Conservation (phyloP, 1,140 invertebrate genomes). For the Megathymus violae region DNA sequence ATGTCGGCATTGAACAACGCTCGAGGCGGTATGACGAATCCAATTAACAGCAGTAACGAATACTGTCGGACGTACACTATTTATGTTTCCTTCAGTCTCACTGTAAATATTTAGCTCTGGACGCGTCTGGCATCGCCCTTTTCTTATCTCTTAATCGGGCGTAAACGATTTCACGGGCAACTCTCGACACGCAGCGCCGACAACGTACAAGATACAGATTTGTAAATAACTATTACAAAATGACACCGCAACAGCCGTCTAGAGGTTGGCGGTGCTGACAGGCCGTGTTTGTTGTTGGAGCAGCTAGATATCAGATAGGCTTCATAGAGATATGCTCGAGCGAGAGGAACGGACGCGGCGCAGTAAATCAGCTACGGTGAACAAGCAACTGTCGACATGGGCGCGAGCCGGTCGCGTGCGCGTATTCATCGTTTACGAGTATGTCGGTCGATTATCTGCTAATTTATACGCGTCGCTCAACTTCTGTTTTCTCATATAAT, state of each 20-base stretch:
- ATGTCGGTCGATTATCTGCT: constrained; percentile 72
- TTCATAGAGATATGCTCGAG: constrained; percentile 50
- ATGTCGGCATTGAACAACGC: constrained; percentile 36
- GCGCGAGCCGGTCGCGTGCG: constrained; percentile 49
- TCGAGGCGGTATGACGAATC: constrained; percentile 69
- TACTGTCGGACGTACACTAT: constrained; percentile 70
- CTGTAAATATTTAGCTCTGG: constrained; percentile 79
- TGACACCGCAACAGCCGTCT: constrained; percentile 53
- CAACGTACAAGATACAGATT: constrained; percentile 63
- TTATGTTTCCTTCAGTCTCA: constrained; percentile 77
- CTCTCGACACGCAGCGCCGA: constrained; percentile 49
- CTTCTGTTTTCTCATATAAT: constrained; percentile 72
- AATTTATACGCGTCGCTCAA: constrained; percentile 72
- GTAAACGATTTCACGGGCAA: constrained; percentile 63
- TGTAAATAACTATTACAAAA: constrained; percentile 73
- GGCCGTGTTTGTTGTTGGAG: constrained; percentile 61
- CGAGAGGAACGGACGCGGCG: constrained; percentile 33
- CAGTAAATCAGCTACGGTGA: constrained; percentile 35
- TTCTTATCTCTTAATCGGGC: constrained; percentile 71
- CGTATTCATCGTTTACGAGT: constrained; percentile 68
- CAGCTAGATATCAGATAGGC: constrained; percentile 31
- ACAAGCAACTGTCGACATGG: constrained; percentile 27
- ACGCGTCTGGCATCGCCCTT: constrained; percentile 71
- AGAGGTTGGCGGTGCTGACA: constrained; percentile 52
- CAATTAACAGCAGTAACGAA: constrained; percentile 76